Percentiles rank a stretch among this genome's conserved stretches.
phyloP scores from a whole-genome alignment of 2,888 invertebrate genomes.

The Penaeus monodon region DNA sequence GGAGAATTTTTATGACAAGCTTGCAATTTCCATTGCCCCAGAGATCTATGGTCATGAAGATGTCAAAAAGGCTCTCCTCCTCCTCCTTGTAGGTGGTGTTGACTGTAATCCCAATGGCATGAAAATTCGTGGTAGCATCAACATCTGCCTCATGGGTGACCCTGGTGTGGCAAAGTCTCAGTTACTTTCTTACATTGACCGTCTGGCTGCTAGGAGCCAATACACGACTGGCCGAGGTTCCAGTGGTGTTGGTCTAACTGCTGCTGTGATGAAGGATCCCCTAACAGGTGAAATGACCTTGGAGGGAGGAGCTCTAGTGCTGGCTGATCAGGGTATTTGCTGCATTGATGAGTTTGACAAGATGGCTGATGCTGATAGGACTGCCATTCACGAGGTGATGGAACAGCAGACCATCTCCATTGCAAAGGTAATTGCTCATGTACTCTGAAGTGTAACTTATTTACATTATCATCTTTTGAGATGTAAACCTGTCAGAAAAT shows the following conservation, averaged over 20 bases:
- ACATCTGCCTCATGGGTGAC: conserved; percentile 99
- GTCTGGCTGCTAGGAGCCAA: conserved; percentile 88
- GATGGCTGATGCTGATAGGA: conserved; percentile 95
- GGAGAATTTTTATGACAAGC: conserved; percentile 91
- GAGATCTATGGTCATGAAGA: conserved; percentile 99
- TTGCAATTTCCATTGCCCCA: conserved; percentile 94
- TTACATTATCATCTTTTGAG: no score
- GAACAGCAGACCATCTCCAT: conserved; percentile 99
- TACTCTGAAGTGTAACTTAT: no score
- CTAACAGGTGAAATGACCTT: conserved; percentile 97
- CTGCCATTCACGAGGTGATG: conserved; percentile 98
- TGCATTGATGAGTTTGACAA: conserved; percentile 99
- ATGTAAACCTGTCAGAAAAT: no score
- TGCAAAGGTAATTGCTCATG: conserved; percentile 80
- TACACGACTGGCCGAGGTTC: conserved; percentile 97
- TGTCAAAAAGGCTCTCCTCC: conserved; percentile 94
- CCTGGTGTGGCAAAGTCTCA: conserved; percentile 99
- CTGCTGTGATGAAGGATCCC: conserved; percentile 97
- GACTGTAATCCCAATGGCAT: conserved; percentile 88
- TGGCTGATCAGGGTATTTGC: conserved; percentile 92
- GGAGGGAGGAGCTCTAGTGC: conserved; percentile 95
- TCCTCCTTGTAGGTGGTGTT: conserved; percentile 84
- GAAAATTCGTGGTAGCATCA: conserved; percentile 96
- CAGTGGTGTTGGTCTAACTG: conserved; percentile 98
- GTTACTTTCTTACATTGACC: conserved; percentile 91